A percentile compares a stretch with the other conserved stretches of the same genome.
phyloP scores from a whole-genome alignment of 2,888 invertebrate species.

The Horisme vitalbata region DNA sequence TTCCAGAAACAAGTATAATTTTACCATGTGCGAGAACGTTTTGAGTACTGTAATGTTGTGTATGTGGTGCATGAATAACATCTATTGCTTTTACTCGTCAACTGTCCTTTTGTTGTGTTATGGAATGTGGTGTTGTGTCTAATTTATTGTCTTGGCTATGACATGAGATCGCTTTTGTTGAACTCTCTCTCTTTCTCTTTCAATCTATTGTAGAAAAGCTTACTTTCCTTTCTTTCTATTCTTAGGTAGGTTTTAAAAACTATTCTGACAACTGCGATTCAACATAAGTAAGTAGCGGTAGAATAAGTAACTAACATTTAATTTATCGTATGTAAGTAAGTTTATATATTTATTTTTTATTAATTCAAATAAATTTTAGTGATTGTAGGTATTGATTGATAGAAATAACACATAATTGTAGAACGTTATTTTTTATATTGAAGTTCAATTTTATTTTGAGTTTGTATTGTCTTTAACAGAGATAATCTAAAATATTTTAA shows the following conservation, averaged over 20 bases:
- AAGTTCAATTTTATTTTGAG: no score
- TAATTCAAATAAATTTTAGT: conserved; percentile 8
- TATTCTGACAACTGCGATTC: conserved; percentile 64
- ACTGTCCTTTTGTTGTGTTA: conserved; percentile 49
- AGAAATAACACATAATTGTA: background rate
- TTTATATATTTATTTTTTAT: background rate
- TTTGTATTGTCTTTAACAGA: no score
- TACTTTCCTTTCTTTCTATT: conserved; percentile 14
- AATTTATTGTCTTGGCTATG: conserved; percentile 42
- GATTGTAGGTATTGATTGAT: background rate
- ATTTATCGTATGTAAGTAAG: conserved; percentile 9
- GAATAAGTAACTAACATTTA: conserved; percentile 24
- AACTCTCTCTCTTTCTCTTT: no score
- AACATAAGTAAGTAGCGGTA: conserved; percentile 53
- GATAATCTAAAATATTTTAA: no score
- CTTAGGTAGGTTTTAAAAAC: conserved; percentile 17
- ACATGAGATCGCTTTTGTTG: conserved; percentile 68
- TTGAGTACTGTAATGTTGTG: conserved; percentile 41
- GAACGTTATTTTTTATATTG: no score
- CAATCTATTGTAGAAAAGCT: conserved; percentile 35
- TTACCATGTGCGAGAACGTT: conserved; percentile 29
- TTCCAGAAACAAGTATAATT: conserved; percentile 43
- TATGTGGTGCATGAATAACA: conserved; percentile 82
- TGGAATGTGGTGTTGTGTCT: conserved; percentile 76
- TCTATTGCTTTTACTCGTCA: conserved; percentile 64